phyloP scores from a whole-genome alignment of 64 coral and sea anemone genomes.

The Cladopsammia gracilis region DNA sequence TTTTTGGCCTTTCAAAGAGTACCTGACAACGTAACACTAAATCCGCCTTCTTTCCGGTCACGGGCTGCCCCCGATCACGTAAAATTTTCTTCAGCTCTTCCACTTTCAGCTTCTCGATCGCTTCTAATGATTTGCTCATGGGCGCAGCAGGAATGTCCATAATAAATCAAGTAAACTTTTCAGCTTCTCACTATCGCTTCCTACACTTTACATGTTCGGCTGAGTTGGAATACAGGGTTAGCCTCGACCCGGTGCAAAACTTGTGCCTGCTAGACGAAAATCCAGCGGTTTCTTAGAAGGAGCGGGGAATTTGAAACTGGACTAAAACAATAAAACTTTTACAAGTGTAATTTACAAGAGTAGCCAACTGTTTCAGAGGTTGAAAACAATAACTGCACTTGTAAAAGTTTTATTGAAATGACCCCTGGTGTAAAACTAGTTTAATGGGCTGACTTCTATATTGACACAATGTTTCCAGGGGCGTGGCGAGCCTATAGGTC shows the following conservation, averaged over 20 bases:
- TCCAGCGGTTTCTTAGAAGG: not conserved
- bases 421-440: too few relatives aligned
- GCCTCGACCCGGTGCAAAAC: not conserved
- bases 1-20: constrained; percentile 2
- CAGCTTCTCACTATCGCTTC: not conserved
- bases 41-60: constrained; percentile 37
- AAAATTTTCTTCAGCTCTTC: constrained; percentile 55
- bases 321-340: too few relatives aligned
- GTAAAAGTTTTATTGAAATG: too few relatives aligned
- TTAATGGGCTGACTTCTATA: too few relatives aligned
- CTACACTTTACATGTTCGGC: not conserved
- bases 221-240: not conserved
- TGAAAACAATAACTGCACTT: too few relatives aligned
- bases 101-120: constrained; percentile 24
- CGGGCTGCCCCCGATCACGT: constrained; percentile 37
- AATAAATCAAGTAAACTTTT: constrained; percentile 1
- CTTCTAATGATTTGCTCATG: not conserved
- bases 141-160: constrained; percentile 1
- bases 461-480: too few relatives aligned
- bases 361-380: too few relatives aligned
- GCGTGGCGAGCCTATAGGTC: too few relatives aligned
- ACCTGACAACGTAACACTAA: constrained; percentile 26
- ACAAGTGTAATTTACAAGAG: too few relatives aligned
- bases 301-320: too few relatives aligned
- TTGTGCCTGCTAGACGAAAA: constrained; percentile 16